These are phyloP conservation scores for Acromyrmex charruanus DNA, from an alignment of 1,140 invertebrate genomes.

Conservation along the genomic window DNA sequence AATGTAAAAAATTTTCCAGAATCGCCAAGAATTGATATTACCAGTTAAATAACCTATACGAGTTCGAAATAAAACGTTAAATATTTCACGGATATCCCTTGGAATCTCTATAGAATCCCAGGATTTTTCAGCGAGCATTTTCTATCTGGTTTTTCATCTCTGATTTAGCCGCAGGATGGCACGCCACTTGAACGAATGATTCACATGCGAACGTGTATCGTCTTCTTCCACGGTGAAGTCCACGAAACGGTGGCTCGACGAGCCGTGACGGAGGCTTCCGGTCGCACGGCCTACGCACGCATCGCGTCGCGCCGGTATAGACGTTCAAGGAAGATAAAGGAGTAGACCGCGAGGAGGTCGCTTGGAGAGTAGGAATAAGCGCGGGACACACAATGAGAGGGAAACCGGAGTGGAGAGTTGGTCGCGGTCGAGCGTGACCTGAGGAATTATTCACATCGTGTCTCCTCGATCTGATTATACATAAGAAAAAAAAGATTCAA, in stretches of 20 bases:
- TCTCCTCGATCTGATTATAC: neutral
- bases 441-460: conserved; percentile 43
- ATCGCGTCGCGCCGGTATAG: conserved; percentile 52
- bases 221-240: conserved; percentile 39
- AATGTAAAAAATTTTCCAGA: too few relatives aligned
- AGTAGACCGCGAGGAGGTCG: conserved; percentile 60
- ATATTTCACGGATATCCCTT: neutral
- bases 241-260: conserved; percentile 77
- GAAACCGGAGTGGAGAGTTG: conserved; percentile 50
- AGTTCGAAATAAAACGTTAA: neutral
- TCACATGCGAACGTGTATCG: conserved; percentile 53
- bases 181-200: conserved; percentile 42
- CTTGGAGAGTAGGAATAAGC: conserved; percentile 34
- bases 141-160: conserved; percentile 28
- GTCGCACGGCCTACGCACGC: conserved; percentile 82
- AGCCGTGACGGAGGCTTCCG: conserved; percentile 83
- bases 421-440: conserved; percentile 57
- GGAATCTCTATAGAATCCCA: neutral
- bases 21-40: too few relatives aligned
- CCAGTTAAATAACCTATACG: too few relatives aligned
- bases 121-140: conserved; percentile 20
- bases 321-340: conserved; percentile 62
- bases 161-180: conserved; percentile 17
- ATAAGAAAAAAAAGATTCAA: neutral
- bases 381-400: conserved; percentile 57